These are phyloP conservation scores for Arvicola amphibius DNA, from an alignment of 2,797 vertebrate genomes.

Conservation along the genomic window DNA sequence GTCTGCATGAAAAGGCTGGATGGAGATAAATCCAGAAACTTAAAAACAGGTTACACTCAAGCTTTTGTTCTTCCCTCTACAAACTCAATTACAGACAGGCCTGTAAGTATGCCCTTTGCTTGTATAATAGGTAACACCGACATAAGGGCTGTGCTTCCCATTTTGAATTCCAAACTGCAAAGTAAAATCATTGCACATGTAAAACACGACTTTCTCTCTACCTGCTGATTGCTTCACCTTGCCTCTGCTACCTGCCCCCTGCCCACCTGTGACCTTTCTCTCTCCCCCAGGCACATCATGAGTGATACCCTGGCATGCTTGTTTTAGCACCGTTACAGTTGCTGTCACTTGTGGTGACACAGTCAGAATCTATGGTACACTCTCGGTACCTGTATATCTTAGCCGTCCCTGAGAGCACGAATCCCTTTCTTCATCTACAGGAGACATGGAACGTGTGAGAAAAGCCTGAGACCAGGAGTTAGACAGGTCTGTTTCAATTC, in stretches of 20 bases:
- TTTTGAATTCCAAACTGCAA: constrained; percentile 49
- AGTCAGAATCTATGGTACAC: neutral
- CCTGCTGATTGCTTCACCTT: neutral
- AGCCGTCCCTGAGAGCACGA: neutral
- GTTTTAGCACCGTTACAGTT: neutral
- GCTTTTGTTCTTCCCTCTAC: constrained; percentile 34
- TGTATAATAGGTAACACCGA: neutral
- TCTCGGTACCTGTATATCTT: neutral
- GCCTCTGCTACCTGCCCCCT: neutral
- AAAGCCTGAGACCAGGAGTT: neutral
- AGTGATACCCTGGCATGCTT: neutral
- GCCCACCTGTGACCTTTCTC: neutral
- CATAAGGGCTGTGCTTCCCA: neutral
- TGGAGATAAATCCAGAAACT: constrained; percentile 46
- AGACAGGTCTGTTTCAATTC: neutral
- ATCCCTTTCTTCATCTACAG: neutral
- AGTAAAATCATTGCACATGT: neutral
- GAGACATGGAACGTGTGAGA: neutral
- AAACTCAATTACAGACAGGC: constrained; percentile 35
- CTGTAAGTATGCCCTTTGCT: constrained; percentile 45
- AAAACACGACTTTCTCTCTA: neutral
- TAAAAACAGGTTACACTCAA: constrained; percentile 46
- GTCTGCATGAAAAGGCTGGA: neutral
- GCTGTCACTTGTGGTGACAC: neutral
- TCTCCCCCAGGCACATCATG: neutral